A percentile compares a stretch with the other conserved stretches of the same genome.
These are phyloP conservation scores for Poeciliopsis prolifica DNA, from an alignment of 2,113 vertebrate species.

Conservation along the genomic window DNA sequence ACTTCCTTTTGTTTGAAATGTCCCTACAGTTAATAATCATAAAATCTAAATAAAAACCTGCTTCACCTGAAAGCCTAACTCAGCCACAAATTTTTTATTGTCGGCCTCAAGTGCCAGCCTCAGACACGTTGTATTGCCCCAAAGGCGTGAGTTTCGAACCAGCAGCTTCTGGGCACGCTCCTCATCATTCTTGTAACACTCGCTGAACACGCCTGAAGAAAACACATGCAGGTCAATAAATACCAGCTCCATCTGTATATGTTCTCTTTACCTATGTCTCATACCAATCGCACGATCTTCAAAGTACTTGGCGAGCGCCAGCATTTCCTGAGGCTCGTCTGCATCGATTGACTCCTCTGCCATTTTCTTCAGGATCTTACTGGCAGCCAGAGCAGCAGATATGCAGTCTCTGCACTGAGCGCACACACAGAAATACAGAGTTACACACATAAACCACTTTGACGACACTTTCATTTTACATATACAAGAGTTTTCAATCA, in stretches of 20 bases:
- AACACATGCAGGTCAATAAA: constrained; percentile 6
- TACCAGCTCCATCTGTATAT: background rate
- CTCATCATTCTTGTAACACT: constrained; percentile 86
- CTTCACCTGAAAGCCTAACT: constrained; percentile 91
- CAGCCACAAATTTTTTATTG: constrained; percentile 90
- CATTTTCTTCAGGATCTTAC: constrained; percentile 92
- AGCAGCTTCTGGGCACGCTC: constrained; percentile 88
- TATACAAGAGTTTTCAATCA: constrained; percentile 51
- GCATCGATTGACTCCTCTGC: constrained; percentile 85
- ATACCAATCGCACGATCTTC: constrained; percentile 90
- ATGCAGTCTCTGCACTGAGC: constrained; percentile 84
- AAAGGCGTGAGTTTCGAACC: constrained; percentile 84
- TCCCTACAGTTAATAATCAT: no score
- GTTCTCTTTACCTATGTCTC: background rate
- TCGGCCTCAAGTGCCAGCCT: constrained; percentile 90
- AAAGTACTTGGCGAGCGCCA: constrained; percentile 81
- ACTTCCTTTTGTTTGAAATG: no score
- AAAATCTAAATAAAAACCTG: background rate
- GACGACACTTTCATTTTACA: background rate
- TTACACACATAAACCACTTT: background rate
- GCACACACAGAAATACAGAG: constrained; percentile 3
- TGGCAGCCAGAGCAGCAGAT: constrained; percentile 87
- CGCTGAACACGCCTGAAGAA: constrained; percentile 84
- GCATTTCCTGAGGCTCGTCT: constrained; percentile 82
- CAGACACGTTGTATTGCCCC: constrained; percentile 91